A percentile compares a stretch with the other conserved stretches of the same genome.
Conservation (phyloP, 1,140 invertebrate species). For the Nylanderia fulva region DNA sequence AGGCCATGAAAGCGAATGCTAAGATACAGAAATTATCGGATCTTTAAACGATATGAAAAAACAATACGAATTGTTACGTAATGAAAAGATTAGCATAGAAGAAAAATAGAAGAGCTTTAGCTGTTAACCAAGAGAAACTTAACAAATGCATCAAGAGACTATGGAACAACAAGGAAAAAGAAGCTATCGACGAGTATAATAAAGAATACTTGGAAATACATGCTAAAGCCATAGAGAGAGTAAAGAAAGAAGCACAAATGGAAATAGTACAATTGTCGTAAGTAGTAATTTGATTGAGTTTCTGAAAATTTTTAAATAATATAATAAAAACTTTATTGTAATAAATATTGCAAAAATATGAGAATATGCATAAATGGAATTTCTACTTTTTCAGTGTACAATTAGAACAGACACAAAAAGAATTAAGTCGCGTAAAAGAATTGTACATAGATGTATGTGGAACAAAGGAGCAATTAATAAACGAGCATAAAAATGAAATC, state of each 20-base stretch:
- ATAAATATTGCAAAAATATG: conserved; percentile 10
- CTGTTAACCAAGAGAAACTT: conserved; percentile 78
- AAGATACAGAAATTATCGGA: conserved; percentile 81
- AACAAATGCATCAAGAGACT: conserved; percentile 77
- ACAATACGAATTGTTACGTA: conserved; percentile 75
- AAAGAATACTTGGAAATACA: conserved; percentile 83
- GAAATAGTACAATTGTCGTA: conserved; percentile 82
- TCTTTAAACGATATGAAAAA: conserved; percentile 78
- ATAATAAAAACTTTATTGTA: conserved; percentile 32
- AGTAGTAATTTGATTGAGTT: conserved; percentile 59
- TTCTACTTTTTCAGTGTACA: conserved; percentile 78
- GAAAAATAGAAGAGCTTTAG: conserved; percentile 79
- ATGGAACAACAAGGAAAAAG: conserved; percentile 77
- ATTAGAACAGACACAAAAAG: conserved; percentile 83
- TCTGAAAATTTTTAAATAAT: neutral
- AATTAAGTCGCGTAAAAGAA: conserved; percentile 82
- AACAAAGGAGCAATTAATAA: conserved; percentile 80
- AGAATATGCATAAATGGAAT: neutral
- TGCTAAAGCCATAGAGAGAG: conserved; percentile 80
- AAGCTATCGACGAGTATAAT: conserved; percentile 77
- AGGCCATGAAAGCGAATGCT: conserved; percentile 79
- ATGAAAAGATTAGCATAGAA: conserved; percentile 78
- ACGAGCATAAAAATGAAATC: conserved; percentile 81
- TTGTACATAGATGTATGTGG: conserved; percentile 83
- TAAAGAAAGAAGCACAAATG: conserved; percentile 79